Percentiles rank a stretch among this genome's conserved stretches.
These are phyloP conservation scores for Mixornis gularis DNA, from an alignment of 2,113 vertebrate genomes.

Conservation along the genomic window DNA sequence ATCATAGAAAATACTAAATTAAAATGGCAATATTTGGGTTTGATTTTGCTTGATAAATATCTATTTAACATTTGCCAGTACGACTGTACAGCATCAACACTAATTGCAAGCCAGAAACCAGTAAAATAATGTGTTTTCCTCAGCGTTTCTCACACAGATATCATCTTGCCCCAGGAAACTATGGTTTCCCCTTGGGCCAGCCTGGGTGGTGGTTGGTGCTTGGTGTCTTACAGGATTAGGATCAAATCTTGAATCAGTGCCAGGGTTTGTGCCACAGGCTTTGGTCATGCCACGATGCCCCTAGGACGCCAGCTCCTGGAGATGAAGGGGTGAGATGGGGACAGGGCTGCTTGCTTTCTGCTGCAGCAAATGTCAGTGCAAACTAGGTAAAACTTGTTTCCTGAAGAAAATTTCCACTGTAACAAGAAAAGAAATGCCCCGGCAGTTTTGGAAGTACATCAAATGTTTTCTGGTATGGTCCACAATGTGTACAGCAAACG, in stretches of 20 bases:
- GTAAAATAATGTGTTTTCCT: neutral
- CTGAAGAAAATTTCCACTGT: conserved; percentile 6
- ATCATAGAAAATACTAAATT: neutral
- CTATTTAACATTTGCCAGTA: neutral
- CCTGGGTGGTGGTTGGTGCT: neutral
- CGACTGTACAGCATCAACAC: neutral
- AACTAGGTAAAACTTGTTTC: conserved; percentile 36
- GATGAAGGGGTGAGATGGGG: neutral
- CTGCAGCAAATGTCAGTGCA: neutral
- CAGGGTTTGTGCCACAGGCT: neutral
- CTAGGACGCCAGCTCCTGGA: neutral
- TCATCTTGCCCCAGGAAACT: neutral
- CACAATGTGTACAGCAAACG: neutral
- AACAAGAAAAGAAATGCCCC: neutral
- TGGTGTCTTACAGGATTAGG: neutral
- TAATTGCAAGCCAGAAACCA: neutral
- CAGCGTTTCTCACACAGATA: neutral
- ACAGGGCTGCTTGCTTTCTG: neutral
- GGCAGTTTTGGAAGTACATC: neutral
- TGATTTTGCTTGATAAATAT: neutral
- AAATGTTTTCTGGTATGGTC: conserved; percentile 16
- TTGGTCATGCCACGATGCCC: neutral
- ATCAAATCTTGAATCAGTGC: neutral
- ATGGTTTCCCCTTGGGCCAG: neutral
- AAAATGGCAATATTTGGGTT: neutral